Percentiles rank a stretch among this genome's conserved stretches.
phyloP scores from a whole-genome alignment of 1,140 invertebrate species.

The Homarus americanus region DNA sequence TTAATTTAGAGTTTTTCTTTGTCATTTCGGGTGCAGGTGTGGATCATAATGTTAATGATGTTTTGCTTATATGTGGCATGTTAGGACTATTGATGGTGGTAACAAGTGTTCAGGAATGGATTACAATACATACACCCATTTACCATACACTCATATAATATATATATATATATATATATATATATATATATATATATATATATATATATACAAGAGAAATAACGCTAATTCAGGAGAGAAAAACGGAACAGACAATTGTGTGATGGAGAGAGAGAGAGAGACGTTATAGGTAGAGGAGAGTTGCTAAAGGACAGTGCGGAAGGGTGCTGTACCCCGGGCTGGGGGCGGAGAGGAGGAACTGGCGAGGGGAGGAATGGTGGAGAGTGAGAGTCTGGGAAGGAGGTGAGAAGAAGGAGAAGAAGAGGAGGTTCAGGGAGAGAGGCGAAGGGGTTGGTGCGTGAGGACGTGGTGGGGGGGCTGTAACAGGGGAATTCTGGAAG shows the following conservation, averaged over 20 bases:
- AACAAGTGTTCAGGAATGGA: neutral
- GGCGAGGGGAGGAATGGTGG: neutral
- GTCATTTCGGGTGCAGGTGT: neutral
- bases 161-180: no score
- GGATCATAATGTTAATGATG: neutral
- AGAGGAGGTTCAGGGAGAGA: neutral
- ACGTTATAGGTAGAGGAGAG: no score
- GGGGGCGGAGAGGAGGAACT: neutral
- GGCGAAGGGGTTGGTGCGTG: neutral
- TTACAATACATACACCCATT: no score
- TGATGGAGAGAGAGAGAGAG: no score
- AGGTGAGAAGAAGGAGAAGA: neutral
- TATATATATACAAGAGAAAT: no score
- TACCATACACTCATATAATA: no score
- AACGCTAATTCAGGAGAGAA: no score
- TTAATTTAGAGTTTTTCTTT: conserved; percentile 7
- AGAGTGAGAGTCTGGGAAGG: neutral
- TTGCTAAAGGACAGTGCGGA: no score
- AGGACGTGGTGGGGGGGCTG: neutral
- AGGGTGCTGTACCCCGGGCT: no score
- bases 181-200: no score
- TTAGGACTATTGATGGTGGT: neutral
- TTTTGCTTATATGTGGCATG: no score
- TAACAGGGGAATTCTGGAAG: neutral
- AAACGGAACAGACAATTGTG: no score